Conservation (phyloP, 1,140 invertebrate genomes). For the Drosophila pectinifera region DNA sequence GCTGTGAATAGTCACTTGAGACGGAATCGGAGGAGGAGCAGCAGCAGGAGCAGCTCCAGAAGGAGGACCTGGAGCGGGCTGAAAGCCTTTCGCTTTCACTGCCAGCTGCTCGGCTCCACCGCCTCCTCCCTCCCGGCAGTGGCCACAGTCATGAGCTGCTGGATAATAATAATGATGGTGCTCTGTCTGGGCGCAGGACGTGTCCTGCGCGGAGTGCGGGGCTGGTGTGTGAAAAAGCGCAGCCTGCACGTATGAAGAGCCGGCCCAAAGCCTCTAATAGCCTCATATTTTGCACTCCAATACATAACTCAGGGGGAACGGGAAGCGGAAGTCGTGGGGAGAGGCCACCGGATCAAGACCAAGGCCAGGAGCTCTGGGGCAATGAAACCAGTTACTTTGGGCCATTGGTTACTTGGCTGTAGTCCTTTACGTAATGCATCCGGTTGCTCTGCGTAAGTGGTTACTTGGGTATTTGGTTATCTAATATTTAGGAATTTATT, state of each 20-base stretch:
- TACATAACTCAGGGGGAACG: conserved; percentile 55
- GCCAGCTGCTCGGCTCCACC: conserved; percentile 27
- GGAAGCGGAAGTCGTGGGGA: conserved; percentile 12
- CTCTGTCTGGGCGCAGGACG: conserved; percentile 18
- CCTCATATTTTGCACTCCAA: conserved; percentile 63
- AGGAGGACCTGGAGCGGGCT: conserved; percentile 23
- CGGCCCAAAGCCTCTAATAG: conserved; percentile 67
- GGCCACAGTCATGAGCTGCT: conserved; percentile 66
- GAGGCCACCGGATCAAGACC: conserved; percentile 25
- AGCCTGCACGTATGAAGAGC: conserved; percentile 66
- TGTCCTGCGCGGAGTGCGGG: conserved; percentile 7
- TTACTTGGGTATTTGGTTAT: too few relatives aligned
- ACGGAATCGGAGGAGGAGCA: conserved; percentile 40
- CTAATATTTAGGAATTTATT: neutral
- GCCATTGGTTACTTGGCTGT: neutral
- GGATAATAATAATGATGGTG: conserved; percentile 60
- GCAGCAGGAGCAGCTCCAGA: conserved; percentile 1
- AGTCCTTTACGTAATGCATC: neutral
- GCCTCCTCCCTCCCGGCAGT: conserved; percentile 48
- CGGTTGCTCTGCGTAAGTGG: neutral
- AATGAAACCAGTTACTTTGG: conserved; percentile 14
- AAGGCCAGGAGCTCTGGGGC: conserved; percentile 47
- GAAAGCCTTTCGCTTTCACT: conserved; percentile 73
- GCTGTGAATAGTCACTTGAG: conserved; percentile 79
- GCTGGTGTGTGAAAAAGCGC: conserved; percentile 75